Evolutionary conservation across 2,888 invertebrate species (phyloP).

Genomic region (Tipula confusa): DNA sequence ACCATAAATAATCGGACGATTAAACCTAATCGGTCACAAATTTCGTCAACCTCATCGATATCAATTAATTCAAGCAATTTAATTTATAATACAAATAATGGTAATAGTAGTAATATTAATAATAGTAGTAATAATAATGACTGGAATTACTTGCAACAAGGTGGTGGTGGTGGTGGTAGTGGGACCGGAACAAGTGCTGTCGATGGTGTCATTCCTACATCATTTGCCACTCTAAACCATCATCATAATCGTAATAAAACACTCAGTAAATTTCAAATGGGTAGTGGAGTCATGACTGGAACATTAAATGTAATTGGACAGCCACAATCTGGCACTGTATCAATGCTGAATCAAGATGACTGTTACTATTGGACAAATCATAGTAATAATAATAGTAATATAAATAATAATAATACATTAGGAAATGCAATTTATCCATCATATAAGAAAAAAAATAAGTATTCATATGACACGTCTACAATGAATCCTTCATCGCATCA

Average conservation of each 20-base stretch:
- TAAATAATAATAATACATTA: conserved; percentile 32
- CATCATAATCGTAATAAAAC: not conserved
- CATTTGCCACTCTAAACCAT: not conserved
- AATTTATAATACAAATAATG: conserved; percentile 29
- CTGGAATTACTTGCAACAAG: conserved; percentile 31
- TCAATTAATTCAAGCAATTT: conserved; percentile 28
- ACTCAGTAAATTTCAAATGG: conserved; percentile 30
- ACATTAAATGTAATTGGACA: conserved; percentile 48
- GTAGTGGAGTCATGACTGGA: conserved; percentile 37
- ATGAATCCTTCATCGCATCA: conserved; percentile 34
- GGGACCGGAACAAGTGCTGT: conserved; percentile 35
- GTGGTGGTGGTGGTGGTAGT: conserved; percentile 41
- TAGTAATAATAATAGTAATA: conserved; percentile 29
- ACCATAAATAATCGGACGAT: conserved; percentile 31
- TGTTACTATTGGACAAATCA: conserved; percentile 1
- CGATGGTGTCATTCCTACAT: conserved; percentile 37
- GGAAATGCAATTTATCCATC: conserved; percentile 44
- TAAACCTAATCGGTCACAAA: conserved; percentile 13
- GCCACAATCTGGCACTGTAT: conserved; percentile 33
- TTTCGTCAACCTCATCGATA: conserved; percentile 26
- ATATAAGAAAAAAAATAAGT: conserved; percentile 42
- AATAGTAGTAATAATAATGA: conserved; percentile 10
- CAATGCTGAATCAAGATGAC: not conserved
- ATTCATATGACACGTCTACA: conserved; percentile 21
- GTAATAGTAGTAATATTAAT: conserved; percentile 28